phyloP scores from a whole-genome alignment of 2,797 vertebrate species.

The Rhadinocentrus ornatus region DNA sequence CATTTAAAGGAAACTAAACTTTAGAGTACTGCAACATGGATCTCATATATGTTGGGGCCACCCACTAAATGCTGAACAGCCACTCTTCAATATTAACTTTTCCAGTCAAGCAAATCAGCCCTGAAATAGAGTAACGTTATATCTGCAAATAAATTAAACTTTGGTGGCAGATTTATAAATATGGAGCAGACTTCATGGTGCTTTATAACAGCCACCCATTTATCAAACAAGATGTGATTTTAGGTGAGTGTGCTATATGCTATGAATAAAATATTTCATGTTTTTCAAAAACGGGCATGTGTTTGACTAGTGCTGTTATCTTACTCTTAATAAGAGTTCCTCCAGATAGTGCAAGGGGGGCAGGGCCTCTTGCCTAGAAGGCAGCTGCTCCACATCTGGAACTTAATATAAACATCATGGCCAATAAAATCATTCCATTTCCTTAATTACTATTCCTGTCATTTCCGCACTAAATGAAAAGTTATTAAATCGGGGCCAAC shows the following conservation, averaged over 20 bases:
- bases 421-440: conserved; percentile 89
- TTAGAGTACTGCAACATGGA: conserved; percentile 37
- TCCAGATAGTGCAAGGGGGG: conserved; percentile 70
- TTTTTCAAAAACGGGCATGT: conserved; percentile 45
- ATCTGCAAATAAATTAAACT: conserved; percentile 77
- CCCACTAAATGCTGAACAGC: conserved; percentile 74
- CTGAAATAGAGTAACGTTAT: conserved; percentile 76
- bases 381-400: conserved; percentile 91
- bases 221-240: conserved; percentile 62
- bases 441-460: conserved; percentile 91
- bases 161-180: conserved; percentile 69
- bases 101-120: conserved; percentile 75
- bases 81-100: conserved; percentile 78
- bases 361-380: conserved; percentile 65
- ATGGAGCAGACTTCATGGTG: conserved; percentile 46
- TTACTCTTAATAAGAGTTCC: conserved; percentile 66
- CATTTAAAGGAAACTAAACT: conserved; percentile 53
- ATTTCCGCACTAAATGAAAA: conserved; percentile 88
- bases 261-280: conserved; percentile 49
- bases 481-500: conserved; percentile 84
- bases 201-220: conserved; percentile 42
- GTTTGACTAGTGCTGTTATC: conserved; percentile 64
- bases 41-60: conserved; percentile 70
- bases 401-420: conserved; percentile 87
- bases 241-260: conserved; percentile 43